phyloP scores from a whole-genome alignment of 2,113 vertebrate genomes.

The Microcebus ravelobensis region DNA sequence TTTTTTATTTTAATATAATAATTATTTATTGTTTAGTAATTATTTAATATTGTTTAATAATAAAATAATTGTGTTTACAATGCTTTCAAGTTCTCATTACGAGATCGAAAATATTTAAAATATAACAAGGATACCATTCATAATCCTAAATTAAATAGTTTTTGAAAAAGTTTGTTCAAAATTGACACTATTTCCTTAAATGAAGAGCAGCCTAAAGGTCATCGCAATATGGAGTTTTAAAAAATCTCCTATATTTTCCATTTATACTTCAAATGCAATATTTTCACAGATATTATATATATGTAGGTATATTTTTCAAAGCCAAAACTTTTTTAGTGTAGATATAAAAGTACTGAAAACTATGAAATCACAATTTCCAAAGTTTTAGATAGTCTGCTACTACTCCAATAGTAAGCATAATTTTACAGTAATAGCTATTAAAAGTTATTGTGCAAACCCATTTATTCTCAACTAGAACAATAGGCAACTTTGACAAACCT shows the following conservation, averaged over 20 bases:
- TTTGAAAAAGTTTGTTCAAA: background rate
- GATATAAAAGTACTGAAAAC: constrained; percentile 33
- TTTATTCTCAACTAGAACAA: constrained; percentile 46
- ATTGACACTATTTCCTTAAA: constrained; percentile 2
- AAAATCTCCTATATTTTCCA: background rate
- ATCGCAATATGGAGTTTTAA: background rate
- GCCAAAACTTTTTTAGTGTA: background rate
- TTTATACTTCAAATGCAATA: background rate
- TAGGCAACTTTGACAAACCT: background rate
- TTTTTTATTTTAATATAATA: background rate
- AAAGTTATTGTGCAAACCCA: constrained; percentile 10
- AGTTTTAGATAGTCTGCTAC: background rate
- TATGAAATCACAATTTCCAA: constrained; percentile 29
- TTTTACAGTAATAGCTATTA: background rate
- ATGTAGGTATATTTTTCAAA: constrained; percentile 29
- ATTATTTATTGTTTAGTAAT: too few species aligned
- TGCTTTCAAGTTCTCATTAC: background rate
- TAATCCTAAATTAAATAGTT: constrained; percentile 15
- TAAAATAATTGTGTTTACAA: background rate
- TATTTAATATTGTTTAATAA: too few species aligned
- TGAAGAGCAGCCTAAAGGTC: background rate
- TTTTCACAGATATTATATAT: constrained; percentile 24
- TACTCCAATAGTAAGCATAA: background rate
- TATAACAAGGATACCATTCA: background rate
- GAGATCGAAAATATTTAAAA: constrained; percentile 31